phyloP scores from a whole-genome alignment of 1,140 invertebrate species.

The Mya arenaria region DNA sequence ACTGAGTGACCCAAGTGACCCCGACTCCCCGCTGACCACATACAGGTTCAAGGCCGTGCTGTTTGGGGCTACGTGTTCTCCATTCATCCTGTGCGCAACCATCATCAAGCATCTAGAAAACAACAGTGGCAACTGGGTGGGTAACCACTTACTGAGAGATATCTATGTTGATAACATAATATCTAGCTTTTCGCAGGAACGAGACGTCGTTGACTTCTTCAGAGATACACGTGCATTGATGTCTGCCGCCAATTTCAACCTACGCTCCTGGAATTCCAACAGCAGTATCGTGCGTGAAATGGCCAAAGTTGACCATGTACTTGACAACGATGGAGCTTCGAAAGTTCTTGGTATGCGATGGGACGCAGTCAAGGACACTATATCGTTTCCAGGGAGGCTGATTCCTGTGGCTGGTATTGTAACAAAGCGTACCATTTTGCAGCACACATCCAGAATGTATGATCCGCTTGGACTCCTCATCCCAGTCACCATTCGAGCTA shows the following conservation, averaged over 20 bases:
- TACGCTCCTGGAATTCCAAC: conserved; percentile 42
- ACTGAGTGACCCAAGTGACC: conserved; percentile 6
- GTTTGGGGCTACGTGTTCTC: neutral
- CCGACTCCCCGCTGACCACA: neutral
- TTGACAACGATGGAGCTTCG: conserved; percentile 3
- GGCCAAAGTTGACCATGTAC: conserved; percentile 12
- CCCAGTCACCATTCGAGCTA: conserved; percentile 42
- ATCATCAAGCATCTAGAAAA: neutral
- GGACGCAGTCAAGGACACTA: neutral
- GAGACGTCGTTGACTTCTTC: neutral
- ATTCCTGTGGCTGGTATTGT: neutral
- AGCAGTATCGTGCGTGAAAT: neutral
- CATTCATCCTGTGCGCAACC: neutral
- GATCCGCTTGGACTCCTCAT: conserved; percentile 52
- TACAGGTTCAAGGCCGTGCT: neutral
- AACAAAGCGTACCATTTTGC: conserved; percentile 51
- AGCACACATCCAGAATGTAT: conserved; percentile 38
- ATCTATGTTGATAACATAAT: conserved; percentile 48
- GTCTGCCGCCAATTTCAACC: conserved; percentile 24
- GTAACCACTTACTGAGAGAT: neutral
- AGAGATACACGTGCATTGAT: conserved; percentile 6
- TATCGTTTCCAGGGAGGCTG: neutral
- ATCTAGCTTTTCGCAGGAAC: conserved; percentile 20
- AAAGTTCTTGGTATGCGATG: conserved; percentile 7
- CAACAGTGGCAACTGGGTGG: neutral